Base-by-base conservation (phyloP, 2,888 invertebrate genomes). In the Andricus quercusramuli region DNA sequence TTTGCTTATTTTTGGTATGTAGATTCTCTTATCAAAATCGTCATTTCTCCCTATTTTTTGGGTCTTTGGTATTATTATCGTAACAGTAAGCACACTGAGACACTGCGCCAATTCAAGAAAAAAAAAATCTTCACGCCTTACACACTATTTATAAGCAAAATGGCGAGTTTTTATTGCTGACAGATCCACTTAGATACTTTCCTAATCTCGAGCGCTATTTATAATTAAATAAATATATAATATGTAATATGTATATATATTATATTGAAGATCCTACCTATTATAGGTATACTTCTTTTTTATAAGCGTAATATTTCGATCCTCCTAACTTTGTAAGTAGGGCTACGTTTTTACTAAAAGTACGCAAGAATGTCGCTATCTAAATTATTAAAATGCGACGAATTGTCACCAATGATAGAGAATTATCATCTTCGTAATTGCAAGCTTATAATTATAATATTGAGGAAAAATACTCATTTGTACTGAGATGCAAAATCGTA, bases 241-340 rank as follows among this genome's bases (percentile, higher is more conserved):
- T 70, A 41, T 74, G 29, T 44, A 17, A 65, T 37, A 62, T 62
- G 17, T 78, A 65, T 79, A 80, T 22, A 51, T 79, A 79, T 44
- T 82, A 78, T 79, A 59, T 78, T 56, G 56, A 56, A 74, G 74
- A 74, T 64, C 41, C 68, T 78, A 47, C 51, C 65, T 80, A 78
- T 85, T 84, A 84, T 80, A 81, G 82, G 77, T 86, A 84, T 80
- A 80, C 78, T 25, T 74, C 32, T 59, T 74, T 79, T 83, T 65
- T 78, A 78, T 90, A 90, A 91, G 90, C 90, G 90, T 90, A 89
- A 87, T 89, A 90, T 87, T 88, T 88, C 85, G 86, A 89, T 87
- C 87, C 82, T 82, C 84, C 88, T 90, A 90, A 85, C 13, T 80
- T 80, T 82, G 68, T 79, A 44, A 74, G 77, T 82, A 78, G 44